These are phyloP conservation scores for Anodontia alba DNA, from an alignment of 2,888 invertebrate genomes.

Conservation along the genomic window DNA sequence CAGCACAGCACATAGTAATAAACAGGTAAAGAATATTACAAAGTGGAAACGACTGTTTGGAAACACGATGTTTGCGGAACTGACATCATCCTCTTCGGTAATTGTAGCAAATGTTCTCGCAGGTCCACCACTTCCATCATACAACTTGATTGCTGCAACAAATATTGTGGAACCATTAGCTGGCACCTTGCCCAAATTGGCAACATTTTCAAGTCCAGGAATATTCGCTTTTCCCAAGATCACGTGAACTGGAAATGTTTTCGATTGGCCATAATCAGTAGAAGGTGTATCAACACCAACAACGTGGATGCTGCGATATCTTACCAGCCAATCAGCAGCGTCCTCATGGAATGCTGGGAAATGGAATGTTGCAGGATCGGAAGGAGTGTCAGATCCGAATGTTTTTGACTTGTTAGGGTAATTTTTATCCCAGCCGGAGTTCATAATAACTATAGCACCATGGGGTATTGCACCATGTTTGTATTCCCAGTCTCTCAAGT, in stretches of 20 bases:
- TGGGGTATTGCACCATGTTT: not conserved
- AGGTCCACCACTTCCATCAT: not conserved
- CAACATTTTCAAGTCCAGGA: not conserved
- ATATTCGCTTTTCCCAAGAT: not conserved
- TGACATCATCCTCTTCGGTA: too few relatives aligned
- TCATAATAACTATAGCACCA: not conserved
- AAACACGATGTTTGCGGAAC: too few relatives aligned
- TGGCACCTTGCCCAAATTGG: not conserved
- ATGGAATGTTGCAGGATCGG: not conserved
- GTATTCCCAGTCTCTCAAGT: not conserved
- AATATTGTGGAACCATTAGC: not conserved
- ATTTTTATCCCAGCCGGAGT: not conserved
- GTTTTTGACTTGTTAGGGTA: not conserved
- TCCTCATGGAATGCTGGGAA: not conserved
- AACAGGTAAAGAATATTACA: too few relatives aligned
- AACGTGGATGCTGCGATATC: not conserved
- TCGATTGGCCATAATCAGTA: too few relatives aligned
- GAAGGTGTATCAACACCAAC: not conserved
- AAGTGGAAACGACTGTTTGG: too few relatives aligned
- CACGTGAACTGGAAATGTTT: not conserved
- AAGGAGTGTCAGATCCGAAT: not conserved
- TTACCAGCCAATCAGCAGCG: not conserved
- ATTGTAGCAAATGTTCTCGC: not conserved
- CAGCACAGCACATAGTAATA: too few relatives aligned
- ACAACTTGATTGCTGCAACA: not conserved